Percentiles rank a stretch among this genome's conserved stretches.
Conservation (phyloP, 2,888 invertebrate genomes). For the Diaperis boleti region DNA sequence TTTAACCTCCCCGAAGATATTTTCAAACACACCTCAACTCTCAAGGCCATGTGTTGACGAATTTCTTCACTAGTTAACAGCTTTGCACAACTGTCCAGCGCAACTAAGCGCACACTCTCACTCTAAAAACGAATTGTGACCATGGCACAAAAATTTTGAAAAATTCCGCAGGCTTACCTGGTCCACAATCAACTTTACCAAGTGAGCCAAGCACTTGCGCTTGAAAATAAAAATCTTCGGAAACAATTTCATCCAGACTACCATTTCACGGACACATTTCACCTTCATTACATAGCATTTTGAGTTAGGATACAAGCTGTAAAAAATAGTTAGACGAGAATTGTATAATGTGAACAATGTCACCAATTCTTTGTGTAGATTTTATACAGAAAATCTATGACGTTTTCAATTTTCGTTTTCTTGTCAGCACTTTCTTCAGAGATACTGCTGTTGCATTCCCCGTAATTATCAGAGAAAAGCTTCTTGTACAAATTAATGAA, state of each 20-base stretch:
- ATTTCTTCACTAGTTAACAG: not conserved
- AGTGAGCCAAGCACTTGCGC: constrained; percentile 14
- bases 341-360: not conserved
- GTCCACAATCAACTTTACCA: constrained; percentile 2
- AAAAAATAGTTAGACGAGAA: too few relatives aligned
- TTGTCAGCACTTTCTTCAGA: not conserved
- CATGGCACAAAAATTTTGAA: not conserved
- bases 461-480: not conserved
- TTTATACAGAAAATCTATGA: constrained; percentile 9
- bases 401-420: constrained; percentile 8
- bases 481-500: not conserved
- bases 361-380: constrained; percentile 18
- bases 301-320: constrained; percentile 15
- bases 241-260: not conserved
- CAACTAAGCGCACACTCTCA: not conserved
- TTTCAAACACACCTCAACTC: constrained; percentile 22
- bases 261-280: constrained; percentile 2
- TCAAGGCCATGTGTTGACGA: not conserved
- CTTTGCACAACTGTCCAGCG: constrained; percentile 7
- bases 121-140: constrained; percentile 2
- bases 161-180: constrained; percentile 1
- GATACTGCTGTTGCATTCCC: not conserved
- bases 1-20: not conserved
- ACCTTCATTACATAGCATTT: not conserved
- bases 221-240: constrained; percentile 16